Base-by-base conservation (phyloP, 2,797 vertebrate genomes). In the Neomorphus geoffroyi region DNA sequence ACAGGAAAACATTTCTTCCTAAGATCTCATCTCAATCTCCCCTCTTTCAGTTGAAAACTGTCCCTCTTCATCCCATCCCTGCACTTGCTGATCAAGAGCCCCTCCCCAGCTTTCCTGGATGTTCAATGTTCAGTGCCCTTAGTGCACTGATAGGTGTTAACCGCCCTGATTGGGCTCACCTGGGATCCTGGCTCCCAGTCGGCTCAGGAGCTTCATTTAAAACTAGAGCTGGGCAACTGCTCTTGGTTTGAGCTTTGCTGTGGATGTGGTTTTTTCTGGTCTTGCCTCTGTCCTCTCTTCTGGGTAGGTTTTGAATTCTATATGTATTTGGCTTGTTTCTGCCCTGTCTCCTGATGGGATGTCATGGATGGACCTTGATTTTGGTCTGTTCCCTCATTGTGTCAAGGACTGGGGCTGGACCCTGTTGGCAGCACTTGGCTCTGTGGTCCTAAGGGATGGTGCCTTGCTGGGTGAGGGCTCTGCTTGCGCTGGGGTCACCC, bases 211-310 rank as follows among this genome's bases (percentile, higher is more conserved):
- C 78, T 75, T 30, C 14, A 22, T 35, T 72, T 32, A 62, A 73
- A 7, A 33, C 19, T 71, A 58, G 26, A 32, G 1, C 6, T 27
- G 22, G 11, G 27, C 1, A 7, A 5, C 16, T 62, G 7, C 3
- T 46, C 5, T 4, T 37, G 26, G 26, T 0, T 0, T 1, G 8
- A 5, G 1, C 5, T 0, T 0, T 51, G 7, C 8, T 57, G 28
- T 12, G 30, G 23, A 2, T n/a, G 2, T n/a, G 24, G 2, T 79
- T 61, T 5, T 23, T 18, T 66, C 5, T 8, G 12, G 18, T 1
- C 39, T 41, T 41, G 39, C 39, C 39, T 41, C 15, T 23, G 79
- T 15, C 1, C 3, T 56, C 9, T 45, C 15, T 28, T 19, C 27
- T 30, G 21, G 11, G 7, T 4, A 3, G 18, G 11, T 24, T 12